A percentile compares a stretch with the other conserved stretches of the same genome.
These are phyloP conservation scores for Vannuccia rotundouncinata DNA, from an alignment of 2,888 invertebrate species.

Conservation along the genomic window DNA sequence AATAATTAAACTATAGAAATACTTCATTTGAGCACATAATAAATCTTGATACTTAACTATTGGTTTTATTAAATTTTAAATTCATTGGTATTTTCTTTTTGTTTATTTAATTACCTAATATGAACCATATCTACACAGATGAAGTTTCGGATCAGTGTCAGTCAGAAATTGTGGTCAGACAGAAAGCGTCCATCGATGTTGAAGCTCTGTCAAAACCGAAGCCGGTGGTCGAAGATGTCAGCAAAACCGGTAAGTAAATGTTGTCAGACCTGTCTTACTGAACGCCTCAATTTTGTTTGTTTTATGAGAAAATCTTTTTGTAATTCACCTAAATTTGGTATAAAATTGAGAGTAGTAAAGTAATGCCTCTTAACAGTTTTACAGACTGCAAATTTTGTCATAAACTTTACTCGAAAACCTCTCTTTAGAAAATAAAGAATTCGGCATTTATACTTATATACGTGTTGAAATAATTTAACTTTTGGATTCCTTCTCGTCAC, in stretches of 20 bases:
- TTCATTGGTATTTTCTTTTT: not conserved
- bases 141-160: constrained; percentile 2
- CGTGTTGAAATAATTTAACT: too few relatives aligned
- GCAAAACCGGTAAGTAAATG: not conserved
- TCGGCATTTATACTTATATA: too few relatives aligned
- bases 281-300: not conserved
- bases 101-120: not conserved
- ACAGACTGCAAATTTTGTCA: not conserved
- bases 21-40: too few relatives aligned
- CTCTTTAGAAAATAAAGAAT: too few relatives aligned
- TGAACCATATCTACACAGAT: too few relatives aligned
- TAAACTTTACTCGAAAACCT: too few relatives aligned
- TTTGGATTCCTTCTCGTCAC: too few relatives aligned
- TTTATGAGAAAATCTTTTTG: not conserved
- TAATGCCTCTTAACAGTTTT: too few relatives aligned
- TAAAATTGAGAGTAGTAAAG: too few relatives aligned
- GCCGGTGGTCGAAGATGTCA: not conserved
- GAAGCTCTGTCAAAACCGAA: not conserved
- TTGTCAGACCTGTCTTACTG: not conserved
- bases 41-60: not conserved
- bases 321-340: too few relatives aligned
- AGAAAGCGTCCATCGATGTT: not conserved
- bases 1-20: too few relatives aligned
- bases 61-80: not conserved
- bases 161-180: not conserved